These are phyloP conservation scores for Xylocopa sonorina DNA, from an alignment of 1,140 invertebrate genomes.

Conservation along the genomic window DNA sequence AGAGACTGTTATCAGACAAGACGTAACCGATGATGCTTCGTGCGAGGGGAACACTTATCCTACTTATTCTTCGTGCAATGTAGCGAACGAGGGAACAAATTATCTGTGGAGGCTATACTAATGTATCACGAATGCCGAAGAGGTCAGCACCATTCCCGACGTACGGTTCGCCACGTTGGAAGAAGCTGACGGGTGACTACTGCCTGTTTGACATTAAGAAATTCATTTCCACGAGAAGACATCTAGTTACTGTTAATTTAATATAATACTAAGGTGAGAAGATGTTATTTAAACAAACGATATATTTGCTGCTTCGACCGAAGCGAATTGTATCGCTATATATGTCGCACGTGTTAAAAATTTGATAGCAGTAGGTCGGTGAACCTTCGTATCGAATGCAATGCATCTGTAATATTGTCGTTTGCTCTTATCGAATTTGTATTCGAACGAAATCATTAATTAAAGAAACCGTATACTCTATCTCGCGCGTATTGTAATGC, in stretches of 20 bases:
- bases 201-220: conserved; percentile 67
- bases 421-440: conserved; percentile 1
- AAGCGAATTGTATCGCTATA: neutral
- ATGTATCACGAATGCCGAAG: conserved; percentile 20
- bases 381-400: conserved; percentile 23
- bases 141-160: conserved; percentile 47
- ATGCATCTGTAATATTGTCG: conserved; percentile 11
- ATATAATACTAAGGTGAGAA: conserved; percentile 65
- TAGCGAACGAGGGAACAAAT: neutral
- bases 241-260: conserved; percentile 33
- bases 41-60: neutral
- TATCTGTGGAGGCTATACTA: neutral
- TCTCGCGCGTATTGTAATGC: neutral
- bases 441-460: neutral
- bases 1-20: neutral
- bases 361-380: conserved; percentile 44
- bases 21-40: neutral
- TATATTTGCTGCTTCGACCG: neutral
- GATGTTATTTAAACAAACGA: neutral
- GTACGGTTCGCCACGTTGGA: conserved; percentile 80
- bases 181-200: conserved; percentile 75
- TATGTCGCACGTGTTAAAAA: conserved; percentile 25
- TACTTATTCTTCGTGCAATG: too few species aligned
- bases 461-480: neutral
- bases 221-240: conserved; percentile 61